These are phyloP conservation scores for Drosophila burlai DNA, from an alignment of 1,140 invertebrate genomes.

Conservation along the genomic window DNA sequence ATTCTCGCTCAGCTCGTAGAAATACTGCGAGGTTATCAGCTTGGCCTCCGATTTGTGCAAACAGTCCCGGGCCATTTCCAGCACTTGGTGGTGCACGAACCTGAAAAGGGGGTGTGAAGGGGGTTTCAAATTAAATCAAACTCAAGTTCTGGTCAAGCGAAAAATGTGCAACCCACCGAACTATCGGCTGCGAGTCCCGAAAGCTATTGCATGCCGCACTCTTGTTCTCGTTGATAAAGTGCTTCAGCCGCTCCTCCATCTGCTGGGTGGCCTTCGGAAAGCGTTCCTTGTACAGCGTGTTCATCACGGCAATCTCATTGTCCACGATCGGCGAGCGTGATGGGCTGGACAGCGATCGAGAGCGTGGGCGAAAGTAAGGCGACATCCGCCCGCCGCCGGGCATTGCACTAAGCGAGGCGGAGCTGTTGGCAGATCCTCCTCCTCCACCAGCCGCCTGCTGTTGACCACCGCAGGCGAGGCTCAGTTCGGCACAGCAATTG, in stretches of 20 bases:
- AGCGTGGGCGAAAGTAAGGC: slow-evolving; percentile 87
- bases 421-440: slow-evolving; percentile 39
- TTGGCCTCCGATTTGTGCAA: slow-evolving; percentile 97
- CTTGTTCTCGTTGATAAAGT: slow-evolving; percentile 93
- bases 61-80: slow-evolving; percentile 98
- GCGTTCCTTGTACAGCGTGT: slow-evolving; percentile 97
- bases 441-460: slow-evolving; percentile 15
- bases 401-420: slow-evolving; percentile 35
- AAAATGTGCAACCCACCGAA: too few species aligned
- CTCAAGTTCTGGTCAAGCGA: too few species aligned
- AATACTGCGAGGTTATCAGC: slow-evolving; percentile 96
- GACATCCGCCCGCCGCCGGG: slow-evolving; percentile 71
- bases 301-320: slow-evolving; percentile 98
- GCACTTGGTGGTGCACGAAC: slow-evolving; percentile 94
- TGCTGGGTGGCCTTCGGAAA: slow-evolving; percentile 98
- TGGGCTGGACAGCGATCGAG: slow-evolving; percentile 88
- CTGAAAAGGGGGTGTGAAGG: slow-evolving; percentile 19
- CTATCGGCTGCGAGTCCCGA: slow-evolving; percentile 93
- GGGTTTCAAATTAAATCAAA: background rate
- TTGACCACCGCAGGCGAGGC: slow-evolving; percentile 46
- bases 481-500: slow-evolving; percentile 68
- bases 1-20: slow-evolving; percentile 98
- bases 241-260: slow-evolving; percentile 95
- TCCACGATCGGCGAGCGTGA: slow-evolving; percentile 92
- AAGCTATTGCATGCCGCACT: slow-evolving; percentile 84